Conservation (phyloP, 2,113 vertebrate species). For the Pristiophorus japonicus region DNA sequence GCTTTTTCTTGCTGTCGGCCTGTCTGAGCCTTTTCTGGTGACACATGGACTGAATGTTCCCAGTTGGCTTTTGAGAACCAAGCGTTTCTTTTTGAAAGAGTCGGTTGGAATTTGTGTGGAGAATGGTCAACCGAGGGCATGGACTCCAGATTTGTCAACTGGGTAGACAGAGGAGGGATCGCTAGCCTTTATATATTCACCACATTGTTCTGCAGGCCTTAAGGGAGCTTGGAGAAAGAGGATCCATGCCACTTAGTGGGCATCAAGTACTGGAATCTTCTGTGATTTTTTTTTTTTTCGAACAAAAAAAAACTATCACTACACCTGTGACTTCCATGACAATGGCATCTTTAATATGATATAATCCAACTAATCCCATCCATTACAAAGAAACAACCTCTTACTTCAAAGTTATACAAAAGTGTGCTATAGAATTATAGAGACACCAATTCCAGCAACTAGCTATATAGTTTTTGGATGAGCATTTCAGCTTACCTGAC, state of each 20-base stretch:
- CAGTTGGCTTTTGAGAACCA: neutral
- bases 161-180: neutral
- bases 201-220: neutral
- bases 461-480: neutral
- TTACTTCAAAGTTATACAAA: neutral
- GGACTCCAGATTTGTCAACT: neutral
- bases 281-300: neutral
- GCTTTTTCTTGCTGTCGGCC: neutral
- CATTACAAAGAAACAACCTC: neutral
- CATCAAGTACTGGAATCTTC: neutral
- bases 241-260: neutral
- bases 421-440: neutral
- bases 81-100: neutral
- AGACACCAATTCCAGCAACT: neutral
- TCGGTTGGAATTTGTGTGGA: neutral
- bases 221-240: neutral
- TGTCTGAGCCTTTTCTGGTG: neutral
- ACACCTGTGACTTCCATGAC: neutral
- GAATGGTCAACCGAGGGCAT: neutral
- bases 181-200: neutral
- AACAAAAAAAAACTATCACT: neutral
- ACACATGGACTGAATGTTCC: neutral
- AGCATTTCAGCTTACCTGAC: slow-evolving; percentile 51
- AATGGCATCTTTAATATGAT: neutral
- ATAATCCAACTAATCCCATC: neutral